Percentiles rank a stretch among this genome's conserved stretches.
phyloP scores from a whole-genome alignment of 2,888 invertebrate species.

The Latrodectus hesperus region DNA sequence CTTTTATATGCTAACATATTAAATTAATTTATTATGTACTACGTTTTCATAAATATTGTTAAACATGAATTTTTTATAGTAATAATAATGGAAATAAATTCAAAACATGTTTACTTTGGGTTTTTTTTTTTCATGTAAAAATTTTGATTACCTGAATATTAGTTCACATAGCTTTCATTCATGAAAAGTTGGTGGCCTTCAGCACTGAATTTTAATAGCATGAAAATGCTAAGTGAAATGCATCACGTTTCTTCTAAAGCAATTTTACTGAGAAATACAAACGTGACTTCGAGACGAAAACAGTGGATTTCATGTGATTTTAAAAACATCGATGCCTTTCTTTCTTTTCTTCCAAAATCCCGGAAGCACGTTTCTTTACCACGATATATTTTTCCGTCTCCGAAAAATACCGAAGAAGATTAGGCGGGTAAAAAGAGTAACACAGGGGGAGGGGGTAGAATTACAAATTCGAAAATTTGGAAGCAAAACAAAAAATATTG shows the following conservation, averaged over 20 bases:
- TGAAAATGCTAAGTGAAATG: background rate
- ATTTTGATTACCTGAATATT: too few relatives aligned
- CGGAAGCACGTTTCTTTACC: constrained; percentile 1
- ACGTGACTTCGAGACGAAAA: background rate
- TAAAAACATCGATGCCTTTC: background rate
- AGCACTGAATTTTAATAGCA: too few relatives aligned
- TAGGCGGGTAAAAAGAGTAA: background rate
- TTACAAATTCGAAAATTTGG: background rate
- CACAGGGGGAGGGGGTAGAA: background rate
- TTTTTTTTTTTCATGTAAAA: too few relatives aligned
- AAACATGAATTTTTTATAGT: too few relatives aligned
- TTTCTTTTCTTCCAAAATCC: background rate
- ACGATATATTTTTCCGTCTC: background rate
- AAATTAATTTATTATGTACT: too few relatives aligned
- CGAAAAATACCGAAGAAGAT: background rate
- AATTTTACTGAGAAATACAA: background rate
- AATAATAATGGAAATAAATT: too few relatives aligned
- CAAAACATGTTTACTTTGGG: too few relatives aligned
- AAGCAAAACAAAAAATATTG: constrained; percentile 1
- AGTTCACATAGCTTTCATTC: too few relatives aligned
- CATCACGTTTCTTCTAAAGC: background rate
- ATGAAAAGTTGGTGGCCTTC: too few relatives aligned
- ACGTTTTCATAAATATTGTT: too few relatives aligned
- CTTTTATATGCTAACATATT: too few relatives aligned
- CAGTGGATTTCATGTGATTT: too few relatives aligned